phyloP scores from a whole-genome alignment of 2,888 invertebrate genomes.

The Sarcophaga caerulescens region DNA sequence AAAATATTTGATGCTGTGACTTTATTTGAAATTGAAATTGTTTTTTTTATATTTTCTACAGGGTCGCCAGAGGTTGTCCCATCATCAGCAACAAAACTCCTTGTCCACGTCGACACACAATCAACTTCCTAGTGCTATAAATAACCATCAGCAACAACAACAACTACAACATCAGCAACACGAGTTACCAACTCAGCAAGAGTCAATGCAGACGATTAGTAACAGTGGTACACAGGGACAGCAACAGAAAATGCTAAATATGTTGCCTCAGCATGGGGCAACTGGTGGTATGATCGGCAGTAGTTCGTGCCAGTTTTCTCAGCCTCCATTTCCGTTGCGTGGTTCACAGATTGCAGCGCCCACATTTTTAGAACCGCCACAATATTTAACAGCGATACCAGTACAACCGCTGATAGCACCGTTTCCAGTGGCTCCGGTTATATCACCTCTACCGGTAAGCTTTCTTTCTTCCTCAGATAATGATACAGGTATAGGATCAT shows the following conservation, averaged over 20 bases:
- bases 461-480: constrained; percentile 28
- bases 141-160: constrained; percentile 64
- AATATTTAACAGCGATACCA: constrained; percentile 84
- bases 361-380: constrained; percentile 82
- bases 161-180: constrained; percentile 62
- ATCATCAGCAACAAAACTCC: constrained; percentile 59
- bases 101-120: constrained; percentile 29
- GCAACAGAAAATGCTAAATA: constrained; percentile 72
- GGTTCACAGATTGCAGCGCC: constrained; percentile 75
- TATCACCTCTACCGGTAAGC: constrained; percentile 76
- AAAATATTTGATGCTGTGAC: too few species aligned
- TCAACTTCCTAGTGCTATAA: constrained; percentile 41
- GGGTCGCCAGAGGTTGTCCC: constrained; percentile 57
- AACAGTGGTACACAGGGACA: constrained; percentile 40
- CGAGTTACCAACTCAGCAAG: constrained; percentile 37
- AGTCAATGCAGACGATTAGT: constrained; percentile 57
- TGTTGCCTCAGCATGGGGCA: constrained; percentile 72
- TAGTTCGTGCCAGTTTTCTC: constrained; percentile 81
- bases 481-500: constrained; percentile 37
- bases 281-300: constrained; percentile 72
- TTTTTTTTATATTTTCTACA: constrained; percentile 33
- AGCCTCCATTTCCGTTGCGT: constrained; percentile 82
- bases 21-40: neutral
- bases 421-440: constrained; percentile 81
- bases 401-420: constrained; percentile 83